Base-by-base conservation (phyloP, 2,113 vertebrate genomes). In the Choloepus hoffmanni region DNA sequence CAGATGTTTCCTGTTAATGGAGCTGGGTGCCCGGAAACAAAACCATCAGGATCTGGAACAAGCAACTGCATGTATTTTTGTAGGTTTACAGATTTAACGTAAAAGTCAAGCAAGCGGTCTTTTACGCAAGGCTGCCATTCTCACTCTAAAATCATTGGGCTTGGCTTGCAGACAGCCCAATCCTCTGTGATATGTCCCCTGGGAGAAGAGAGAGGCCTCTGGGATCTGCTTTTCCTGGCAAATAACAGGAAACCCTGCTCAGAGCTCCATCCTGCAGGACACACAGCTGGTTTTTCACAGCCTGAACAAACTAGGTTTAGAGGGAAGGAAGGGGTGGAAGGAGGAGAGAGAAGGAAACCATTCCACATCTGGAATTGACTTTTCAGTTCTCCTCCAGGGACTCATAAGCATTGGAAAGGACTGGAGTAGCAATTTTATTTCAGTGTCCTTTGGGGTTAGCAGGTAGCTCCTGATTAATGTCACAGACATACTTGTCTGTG, bases 221-320 rank as follows among this genome's bases (percentile, higher is more conserved):
- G 87, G 48, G 84, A 50, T 7, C 78, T 65, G 36, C 58, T 68
- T 89, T 87, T 85, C 77, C 82, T 85, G 85, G 76, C 55, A 43
- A 53, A 82, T 90, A n/a, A 95, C 73, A 82, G 85, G 82, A 92
- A 40, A 73, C 95, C 95, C 95, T 97, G 96, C 77, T 68, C 23
- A 26, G 88, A 87, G 45, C 73, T 58, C 24, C 43, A 18, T 85
- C 60, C 70, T 65, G 5, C 10, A 45, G 19, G 40, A 48, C 9
- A 0, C 36, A 11, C 90, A 94, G 94, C 81, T 97, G 81, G 8
- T 53, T 85, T 26, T 7, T n/a, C 40, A 90, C 82, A 77, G 48
- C 40, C 33, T 28, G 68, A 67, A 77, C 58, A 53, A 63, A 70
- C 40, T 89, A 65, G 65, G 88, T 81, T 92, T 40, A 77, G 40